Evolutionary conservation across 2,797 vertebrate genomes (phyloP).

Genomic region (Rhadinocentrus ornatus): DNA sequence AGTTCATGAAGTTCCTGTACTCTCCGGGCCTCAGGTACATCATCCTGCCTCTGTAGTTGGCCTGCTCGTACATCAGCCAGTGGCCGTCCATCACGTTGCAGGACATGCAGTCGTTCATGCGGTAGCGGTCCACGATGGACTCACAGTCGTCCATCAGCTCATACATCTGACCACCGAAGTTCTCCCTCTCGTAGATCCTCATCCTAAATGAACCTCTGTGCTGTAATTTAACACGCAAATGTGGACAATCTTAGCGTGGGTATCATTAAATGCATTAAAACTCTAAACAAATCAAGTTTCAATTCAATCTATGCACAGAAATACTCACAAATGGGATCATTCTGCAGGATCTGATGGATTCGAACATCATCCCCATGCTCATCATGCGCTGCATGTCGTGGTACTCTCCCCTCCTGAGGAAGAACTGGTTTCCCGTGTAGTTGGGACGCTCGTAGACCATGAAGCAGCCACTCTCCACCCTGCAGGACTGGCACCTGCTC

Average conservation of each 20-base stretch:
- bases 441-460: slow-evolving; percentile 77
- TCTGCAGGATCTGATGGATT: slow-evolving; percentile 73
- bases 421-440: slow-evolving; percentile 77
- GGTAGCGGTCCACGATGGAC: slow-evolving; percentile 65
- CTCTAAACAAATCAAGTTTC: background rate
- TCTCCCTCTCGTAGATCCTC: slow-evolving; percentile 78
- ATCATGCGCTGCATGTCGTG: slow-evolving; percentile 62
- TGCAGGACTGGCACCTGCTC: slow-evolving; percentile 79
- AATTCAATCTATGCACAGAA: background rate
- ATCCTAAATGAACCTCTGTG: slow-evolving; percentile 74
- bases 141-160: slow-evolving; percentile 77
- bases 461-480: slow-evolving; percentile 80
- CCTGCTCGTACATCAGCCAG: slow-evolving; percentile 78
- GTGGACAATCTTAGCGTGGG: background rate
- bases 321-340: slow-evolving; percentile 51
- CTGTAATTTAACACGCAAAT: slow-evolving; percentile 32
- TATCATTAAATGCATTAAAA: background rate
- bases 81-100: slow-evolving; percentile 75
- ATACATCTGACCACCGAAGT: slow-evolving; percentile 73
- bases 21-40: slow-evolving; percentile 77
- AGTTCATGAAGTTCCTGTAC: slow-evolving; percentile 73
- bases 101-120: slow-evolving; percentile 69
- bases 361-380: slow-evolving; percentile 67
- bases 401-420: slow-evolving; percentile 78
- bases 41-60: slow-evolving; percentile 74